These are phyloP conservation scores for Gallinago undulata DNA, from an alignment of 2,113 vertebrate genomes.

Conservation along the genomic window DNA sequence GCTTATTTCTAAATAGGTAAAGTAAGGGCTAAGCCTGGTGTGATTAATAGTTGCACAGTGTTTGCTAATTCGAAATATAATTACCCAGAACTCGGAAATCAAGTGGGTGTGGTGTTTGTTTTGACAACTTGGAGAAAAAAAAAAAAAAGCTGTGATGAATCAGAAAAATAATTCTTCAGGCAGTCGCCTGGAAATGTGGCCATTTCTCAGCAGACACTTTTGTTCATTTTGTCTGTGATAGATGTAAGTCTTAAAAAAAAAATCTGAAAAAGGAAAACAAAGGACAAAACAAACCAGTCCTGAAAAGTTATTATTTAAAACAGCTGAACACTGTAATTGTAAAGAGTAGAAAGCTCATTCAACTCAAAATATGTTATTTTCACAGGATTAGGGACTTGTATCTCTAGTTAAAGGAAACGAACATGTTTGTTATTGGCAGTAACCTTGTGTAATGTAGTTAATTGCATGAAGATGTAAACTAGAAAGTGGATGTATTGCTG, in stretches of 20 bases:
- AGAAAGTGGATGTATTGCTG: background rate
- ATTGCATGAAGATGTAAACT: background rate
- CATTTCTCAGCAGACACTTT: background rate
- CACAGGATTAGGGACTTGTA: background rate
- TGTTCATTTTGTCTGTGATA: background rate
- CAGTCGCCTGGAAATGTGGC: background rate
- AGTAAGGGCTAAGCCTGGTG: background rate
- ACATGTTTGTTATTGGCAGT: background rate
- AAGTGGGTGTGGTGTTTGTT: constrained; percentile 73
- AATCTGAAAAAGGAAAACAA: background rate
- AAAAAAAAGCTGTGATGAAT: constrained; percentile 27
- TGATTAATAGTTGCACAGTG: constrained; percentile 34
- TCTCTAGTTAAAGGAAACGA: background rate
- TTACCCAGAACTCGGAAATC: constrained; percentile 55
- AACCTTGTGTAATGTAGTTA: background rate
- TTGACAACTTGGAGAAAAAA: constrained; percentile 29
- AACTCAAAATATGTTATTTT: constrained; percentile 15
- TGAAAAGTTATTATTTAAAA: background rate
- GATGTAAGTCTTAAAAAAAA: background rate
- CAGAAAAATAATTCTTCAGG: constrained; percentile 55
- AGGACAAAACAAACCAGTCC: background rate
- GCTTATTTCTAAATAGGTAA: background rate
- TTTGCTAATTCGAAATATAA: constrained; percentile 22
- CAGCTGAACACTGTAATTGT: background rate
- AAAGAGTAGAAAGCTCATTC: background rate